These are phyloP conservation scores for Cephalopholis sonnerati DNA, from an alignment of 2,113 vertebrate species.

Conservation along the genomic window DNA sequence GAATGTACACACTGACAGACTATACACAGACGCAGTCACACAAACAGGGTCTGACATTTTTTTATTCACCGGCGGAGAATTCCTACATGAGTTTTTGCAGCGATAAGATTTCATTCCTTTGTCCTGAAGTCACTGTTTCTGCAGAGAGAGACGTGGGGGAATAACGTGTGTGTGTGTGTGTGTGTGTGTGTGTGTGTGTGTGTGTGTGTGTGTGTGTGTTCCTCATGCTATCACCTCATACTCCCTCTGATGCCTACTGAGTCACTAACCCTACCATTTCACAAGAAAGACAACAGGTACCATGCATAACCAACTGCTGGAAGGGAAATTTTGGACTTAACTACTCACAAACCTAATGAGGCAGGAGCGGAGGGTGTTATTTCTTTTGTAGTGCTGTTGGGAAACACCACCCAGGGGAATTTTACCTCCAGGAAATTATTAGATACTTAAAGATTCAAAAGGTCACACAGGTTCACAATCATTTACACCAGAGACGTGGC, in stretches of 20 bases:
- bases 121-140: conserved; percentile 76
- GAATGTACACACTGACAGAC: conserved; percentile 32
- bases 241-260: conserved; percentile 8
- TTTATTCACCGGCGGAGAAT: conserved; percentile 72
- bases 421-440: no score
- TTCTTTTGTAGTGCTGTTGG: no score
- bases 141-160: conserved; percentile 22
- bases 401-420: no score
- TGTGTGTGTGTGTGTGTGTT: conserved; percentile 15
- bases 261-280: conserved; percentile 3
- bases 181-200: conserved; percentile 31
- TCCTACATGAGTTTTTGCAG: conserved; percentile 72
- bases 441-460: no score
- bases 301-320: not conserved
- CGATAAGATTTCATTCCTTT: conserved; percentile 84
- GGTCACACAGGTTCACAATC: no score
- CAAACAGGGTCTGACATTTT: conserved; percentile 71
- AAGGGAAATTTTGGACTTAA: not conserved
- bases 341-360: not conserved
- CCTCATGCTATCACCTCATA: conserved; percentile 30
- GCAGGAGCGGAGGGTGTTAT: no score
- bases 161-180: conserved; percentile 13
- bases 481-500: no score
- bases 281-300: not conserved
- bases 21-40: conserved; percentile 51